A percentile compares a stretch with the other conserved stretches of the same genome.
Conservation (phyloP, 1,140 invertebrate genomes). For the Bombus impatiens region DNA sequence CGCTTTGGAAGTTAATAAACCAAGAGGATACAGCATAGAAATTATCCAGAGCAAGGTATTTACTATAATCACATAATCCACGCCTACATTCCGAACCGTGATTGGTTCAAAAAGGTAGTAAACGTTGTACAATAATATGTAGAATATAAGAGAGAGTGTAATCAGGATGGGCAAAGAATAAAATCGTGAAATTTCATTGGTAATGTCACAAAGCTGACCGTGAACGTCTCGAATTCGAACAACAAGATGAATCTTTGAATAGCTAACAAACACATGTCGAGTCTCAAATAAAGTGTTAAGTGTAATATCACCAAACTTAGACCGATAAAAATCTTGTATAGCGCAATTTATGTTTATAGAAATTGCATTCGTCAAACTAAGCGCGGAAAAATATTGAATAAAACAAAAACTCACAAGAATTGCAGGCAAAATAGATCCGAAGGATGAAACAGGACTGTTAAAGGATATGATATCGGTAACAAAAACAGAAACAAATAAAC, state of each 20-base stretch:
- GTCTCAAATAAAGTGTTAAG: not conserved
- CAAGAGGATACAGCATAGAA: conserved; percentile 42
- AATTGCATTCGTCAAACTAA: conserved; percentile 2
- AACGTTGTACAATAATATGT: conserved; percentile 49
- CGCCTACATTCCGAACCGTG: conserved; percentile 8
- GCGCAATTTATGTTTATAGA: conserved; percentile 34
- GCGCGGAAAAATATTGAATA: conserved; percentile 50
- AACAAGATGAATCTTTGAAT: conserved; percentile 12
- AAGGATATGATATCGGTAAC: not conserved
- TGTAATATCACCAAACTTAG: not conserved
- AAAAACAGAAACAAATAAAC: not conserved
- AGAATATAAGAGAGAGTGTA: conserved; percentile 44
- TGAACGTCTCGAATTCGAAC: conserved; percentile 34
- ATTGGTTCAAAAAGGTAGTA: conserved; percentile 60
- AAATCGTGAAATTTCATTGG: conserved; percentile 49
- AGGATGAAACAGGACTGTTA: not conserved
- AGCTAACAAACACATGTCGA: conserved; percentile 32
- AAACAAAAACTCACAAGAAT: conserved; percentile 15
- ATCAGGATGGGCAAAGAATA: conserved; percentile 52
- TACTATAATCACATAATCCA: not conserved
- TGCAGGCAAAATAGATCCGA: not conserved
- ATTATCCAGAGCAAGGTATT: conserved; percentile 52
- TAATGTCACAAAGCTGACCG: conserved; percentile 41
- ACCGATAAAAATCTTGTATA: not conserved
- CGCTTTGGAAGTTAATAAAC: conserved; percentile 51